These are phyloP conservation scores for Orthosia gothica DNA, from an alignment of 2,888 invertebrate genomes.

Conservation along the genomic window DNA sequence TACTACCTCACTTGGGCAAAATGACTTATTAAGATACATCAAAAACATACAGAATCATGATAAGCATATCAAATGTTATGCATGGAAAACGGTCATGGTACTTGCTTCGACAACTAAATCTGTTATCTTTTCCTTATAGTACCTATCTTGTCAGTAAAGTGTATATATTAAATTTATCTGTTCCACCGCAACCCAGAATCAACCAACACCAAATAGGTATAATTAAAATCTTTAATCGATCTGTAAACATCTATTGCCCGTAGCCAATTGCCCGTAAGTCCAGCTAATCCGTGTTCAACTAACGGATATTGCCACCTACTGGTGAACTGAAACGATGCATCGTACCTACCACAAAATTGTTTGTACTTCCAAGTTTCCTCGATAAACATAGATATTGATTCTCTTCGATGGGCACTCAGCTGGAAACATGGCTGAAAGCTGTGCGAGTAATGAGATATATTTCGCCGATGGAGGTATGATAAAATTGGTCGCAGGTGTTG, in stretches of 20 bases:
- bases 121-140: too few species aligned
- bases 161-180: not conserved
- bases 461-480: conserved; percentile 1
- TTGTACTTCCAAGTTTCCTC: conserved; percentile 11
- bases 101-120: too few species aligned
- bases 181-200: not conserved
- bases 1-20: not conserved
- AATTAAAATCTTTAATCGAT: not conserved
- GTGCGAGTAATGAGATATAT: conserved; percentile 38
- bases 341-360: not conserved
- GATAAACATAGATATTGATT: conserved; percentile 42
- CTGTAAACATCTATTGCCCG: not conserved
- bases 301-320: conserved; percentile 2
- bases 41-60: too few species aligned
- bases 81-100: too few species aligned
- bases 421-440: conserved; percentile 22
- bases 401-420: conserved; percentile 37
- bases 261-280: not conserved
- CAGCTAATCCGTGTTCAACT: not conserved
- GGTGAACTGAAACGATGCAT: conserved; percentile 2
- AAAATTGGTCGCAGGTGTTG: not conserved
- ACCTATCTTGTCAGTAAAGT: not conserved
- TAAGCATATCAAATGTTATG: too few species aligned
- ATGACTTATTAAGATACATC: too few species aligned
- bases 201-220: not conserved